Conservation (phyloP, 2,797 vertebrate genomes). For the Poecile montanus region DNA sequence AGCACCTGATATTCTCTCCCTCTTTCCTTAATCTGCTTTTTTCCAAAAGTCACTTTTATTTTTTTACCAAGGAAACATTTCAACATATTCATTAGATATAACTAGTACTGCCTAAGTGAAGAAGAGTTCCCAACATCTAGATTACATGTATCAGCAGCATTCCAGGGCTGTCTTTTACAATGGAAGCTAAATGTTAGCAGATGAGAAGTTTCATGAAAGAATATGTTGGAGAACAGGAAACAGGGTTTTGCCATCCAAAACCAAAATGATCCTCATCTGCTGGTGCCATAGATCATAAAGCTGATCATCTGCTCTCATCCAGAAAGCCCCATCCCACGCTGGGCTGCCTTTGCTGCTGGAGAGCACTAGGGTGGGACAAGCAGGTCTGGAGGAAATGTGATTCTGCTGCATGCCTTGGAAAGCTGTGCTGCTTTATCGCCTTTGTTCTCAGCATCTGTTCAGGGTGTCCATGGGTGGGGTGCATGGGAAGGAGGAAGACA, state of each 20-base stretch:
- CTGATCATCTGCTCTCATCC: background rate
- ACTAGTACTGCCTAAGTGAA: background rate
- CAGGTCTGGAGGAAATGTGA: background rate
- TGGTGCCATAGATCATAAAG: background rate
- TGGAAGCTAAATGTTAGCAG: conserved; percentile 1
- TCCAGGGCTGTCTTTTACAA: background rate
- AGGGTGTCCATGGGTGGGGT: background rate
- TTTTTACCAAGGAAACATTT: background rate
- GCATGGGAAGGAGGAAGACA: background rate
- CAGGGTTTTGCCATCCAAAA: background rate
- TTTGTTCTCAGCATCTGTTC: background rate
- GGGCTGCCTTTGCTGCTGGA: background rate
- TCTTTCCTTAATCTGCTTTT: background rate
- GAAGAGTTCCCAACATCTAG: background rate
- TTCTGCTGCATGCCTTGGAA: background rate
- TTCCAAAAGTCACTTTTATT: background rate
- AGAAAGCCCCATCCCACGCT: background rate
- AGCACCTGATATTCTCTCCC: background rate
- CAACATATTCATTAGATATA: background rate
- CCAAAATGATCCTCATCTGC: conserved; percentile 4
- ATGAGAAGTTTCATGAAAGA: conserved; percentile 27
- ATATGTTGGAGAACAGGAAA: background rate
- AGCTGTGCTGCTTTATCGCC: background rate
- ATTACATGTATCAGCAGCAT: background rate
- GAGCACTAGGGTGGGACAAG: background rate